Evolutionary conservation across 2,113 vertebrate genomes (phyloP).

Genomic region (Microcebus lehilahytsara): DNA sequence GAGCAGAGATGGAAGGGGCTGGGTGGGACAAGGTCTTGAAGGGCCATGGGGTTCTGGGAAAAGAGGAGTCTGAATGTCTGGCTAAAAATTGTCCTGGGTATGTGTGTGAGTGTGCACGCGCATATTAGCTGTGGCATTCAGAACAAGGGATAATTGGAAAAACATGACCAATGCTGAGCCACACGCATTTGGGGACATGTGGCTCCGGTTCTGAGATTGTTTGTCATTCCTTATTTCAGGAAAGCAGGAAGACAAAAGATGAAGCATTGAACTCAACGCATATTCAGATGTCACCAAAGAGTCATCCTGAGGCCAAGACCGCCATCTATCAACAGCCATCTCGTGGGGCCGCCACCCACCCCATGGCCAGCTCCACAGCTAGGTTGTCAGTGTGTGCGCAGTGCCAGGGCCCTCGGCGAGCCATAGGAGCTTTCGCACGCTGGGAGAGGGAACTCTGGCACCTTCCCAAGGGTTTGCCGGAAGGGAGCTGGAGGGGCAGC

Average conservation of each 20-base stretch:
- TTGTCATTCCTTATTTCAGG: constrained; percentile 76
- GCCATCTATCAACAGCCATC: not conserved
- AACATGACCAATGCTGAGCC: constrained; percentile 74
- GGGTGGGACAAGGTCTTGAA: constrained; percentile 63
- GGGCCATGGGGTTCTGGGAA: constrained; percentile 74
- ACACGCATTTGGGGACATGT: constrained; percentile 79
- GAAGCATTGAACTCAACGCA: constrained; percentile 53
- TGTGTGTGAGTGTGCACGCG: constrained; percentile 74
- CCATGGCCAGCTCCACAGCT: not conserved
- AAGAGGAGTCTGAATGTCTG: constrained; percentile 75
- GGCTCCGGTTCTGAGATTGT: constrained; percentile 73
- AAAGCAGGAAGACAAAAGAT: constrained; percentile 73
- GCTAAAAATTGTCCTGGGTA: constrained; percentile 73
- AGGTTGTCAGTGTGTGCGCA: not conserved
- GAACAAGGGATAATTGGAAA: constrained; percentile 79
- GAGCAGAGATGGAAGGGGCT: constrained; percentile 33
- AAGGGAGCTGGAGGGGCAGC: constrained; percentile 72
- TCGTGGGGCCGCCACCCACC: not conserved
- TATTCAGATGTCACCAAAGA: constrained; percentile 68
- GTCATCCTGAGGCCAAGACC: constrained; percentile 22
- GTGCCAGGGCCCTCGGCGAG: not conserved
- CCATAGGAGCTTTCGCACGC: constrained; percentile 45
- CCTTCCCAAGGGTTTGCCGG: constrained; percentile 73
- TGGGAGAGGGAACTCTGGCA: constrained; percentile 63
- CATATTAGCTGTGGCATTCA: constrained; percentile 74